Evolutionary conservation across 1,140 invertebrate species (phyloP).

Genomic region (Drosophila kohkoa): DNA sequence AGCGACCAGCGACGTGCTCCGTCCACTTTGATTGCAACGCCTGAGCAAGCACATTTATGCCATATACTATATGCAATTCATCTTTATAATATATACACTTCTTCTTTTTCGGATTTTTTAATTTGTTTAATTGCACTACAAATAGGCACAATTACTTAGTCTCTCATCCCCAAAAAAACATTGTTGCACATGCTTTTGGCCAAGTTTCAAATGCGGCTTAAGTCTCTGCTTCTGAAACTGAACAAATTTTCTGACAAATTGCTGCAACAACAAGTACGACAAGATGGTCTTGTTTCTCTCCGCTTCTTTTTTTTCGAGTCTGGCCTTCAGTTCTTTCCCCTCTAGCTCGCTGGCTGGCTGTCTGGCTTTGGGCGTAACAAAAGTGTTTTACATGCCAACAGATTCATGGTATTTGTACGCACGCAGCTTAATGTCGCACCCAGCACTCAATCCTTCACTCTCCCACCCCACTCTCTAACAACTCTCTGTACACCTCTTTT

Average conservation of each 20-base stretch:
- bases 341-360: background rate
- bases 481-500: constrained; percentile 5
- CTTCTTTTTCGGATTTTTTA: constrained; percentile 34
- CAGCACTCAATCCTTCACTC: constrained; percentile 16
- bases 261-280: constrained; percentile 62
- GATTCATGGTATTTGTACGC: constrained; percentile 82
- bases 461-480: background rate
- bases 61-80: background rate
- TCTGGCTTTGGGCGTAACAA: constrained; percentile 78
- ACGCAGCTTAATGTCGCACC: constrained; percentile 80
- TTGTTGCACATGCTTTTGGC: constrained; percentile 27
- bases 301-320: no score
- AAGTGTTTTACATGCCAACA: constrained; percentile 82
- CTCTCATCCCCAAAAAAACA: background rate
- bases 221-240: constrained; percentile 51
- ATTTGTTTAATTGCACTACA: constrained; percentile 78
- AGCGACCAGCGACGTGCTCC: constrained; percentile 11
- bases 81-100: constrained; percentile 8
- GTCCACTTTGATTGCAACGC: constrained; percentile 57
- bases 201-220: constrained; percentile 76
- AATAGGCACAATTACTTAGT: constrained; percentile 64
- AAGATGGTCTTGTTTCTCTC: constrained; percentile 23
- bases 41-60: constrained; percentile 31
- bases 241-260: constrained; percentile 80
- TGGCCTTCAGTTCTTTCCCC: constrained; percentile 29